phyloP scores from a whole-genome alignment of 2,113 vertebrate genomes.

The Ophiodon elongatus region DNA sequence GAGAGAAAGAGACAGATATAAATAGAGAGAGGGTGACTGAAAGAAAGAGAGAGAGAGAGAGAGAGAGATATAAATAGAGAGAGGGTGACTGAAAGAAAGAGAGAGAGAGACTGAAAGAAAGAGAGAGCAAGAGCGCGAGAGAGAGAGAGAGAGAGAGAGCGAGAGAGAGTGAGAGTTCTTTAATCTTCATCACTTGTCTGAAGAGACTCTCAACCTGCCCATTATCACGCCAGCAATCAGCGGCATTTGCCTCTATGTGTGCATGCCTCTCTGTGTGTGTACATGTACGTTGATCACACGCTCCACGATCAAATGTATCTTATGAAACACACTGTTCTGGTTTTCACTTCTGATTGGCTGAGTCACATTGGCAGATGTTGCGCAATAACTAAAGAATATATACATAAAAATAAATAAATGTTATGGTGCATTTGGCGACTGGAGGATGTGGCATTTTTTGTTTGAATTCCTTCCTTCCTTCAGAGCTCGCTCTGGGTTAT shows the following conservation, averaged over 20 bases:
- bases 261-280: conserved; percentile 10
- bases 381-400: not conserved
- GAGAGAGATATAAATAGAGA: not conserved
- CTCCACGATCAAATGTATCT: conserved; percentile 21
- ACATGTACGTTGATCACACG: not conserved
- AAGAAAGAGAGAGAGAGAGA: not conserved
- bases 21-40: too few species aligned
- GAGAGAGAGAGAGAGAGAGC: not conserved
- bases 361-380: conserved; percentile 2
- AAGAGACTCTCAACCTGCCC: conserved; percentile 57
- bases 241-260: conserved; percentile 25
- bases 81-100: not conserved
- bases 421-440: not conserved
- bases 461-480: not conserved
- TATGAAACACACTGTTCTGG: conserved; percentile 15
- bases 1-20: too few species aligned
- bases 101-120: not conserved
- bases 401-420: not conserved
- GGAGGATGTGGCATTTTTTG: not conserved
- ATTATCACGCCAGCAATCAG: conserved; percentile 57
- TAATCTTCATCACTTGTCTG: conserved; percentile 55
- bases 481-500: not conserved
- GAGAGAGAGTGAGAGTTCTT: conserved; percentile 9
- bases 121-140: not conserved
- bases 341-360: conserved; percentile 31